phyloP scores from a whole-genome alignment of 2,888 invertebrate genomes.

The Aphidius colemani region DNA sequence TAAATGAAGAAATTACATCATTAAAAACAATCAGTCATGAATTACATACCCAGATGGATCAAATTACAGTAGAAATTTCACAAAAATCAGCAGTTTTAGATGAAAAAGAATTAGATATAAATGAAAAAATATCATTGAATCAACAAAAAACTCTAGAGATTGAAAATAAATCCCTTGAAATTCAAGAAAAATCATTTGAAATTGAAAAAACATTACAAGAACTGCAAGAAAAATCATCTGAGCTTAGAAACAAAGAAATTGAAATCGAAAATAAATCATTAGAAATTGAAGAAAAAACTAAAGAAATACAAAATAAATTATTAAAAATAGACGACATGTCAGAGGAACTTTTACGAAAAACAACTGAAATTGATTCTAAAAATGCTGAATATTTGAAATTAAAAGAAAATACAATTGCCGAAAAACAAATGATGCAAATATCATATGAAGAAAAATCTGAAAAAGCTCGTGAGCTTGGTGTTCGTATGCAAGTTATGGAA shows the following conservation, averaged over 20 bases:
- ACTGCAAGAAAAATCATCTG: background rate
- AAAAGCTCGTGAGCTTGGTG: constrained; percentile 53
- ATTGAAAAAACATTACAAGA: constrained; percentile 25
- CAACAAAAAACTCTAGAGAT: no score
- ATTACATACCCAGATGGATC: no score
- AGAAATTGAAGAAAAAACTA: constrained; percentile 18
- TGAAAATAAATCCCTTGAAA: no score
- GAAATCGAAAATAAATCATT: background rate
- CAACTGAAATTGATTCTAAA: no score
- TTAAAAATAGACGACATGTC: no score
- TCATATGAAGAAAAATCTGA: constrained; percentile 53
- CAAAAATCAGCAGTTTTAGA: no score
- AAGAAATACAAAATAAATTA: background rate
- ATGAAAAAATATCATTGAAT: no score
- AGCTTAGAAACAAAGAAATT: background rate
- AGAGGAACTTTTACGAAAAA: no score
- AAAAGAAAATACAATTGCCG: constrained; percentile 13
- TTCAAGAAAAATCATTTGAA: no score
- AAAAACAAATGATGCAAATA: constrained; percentile 23
- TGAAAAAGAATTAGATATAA: no score
- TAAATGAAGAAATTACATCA: background rate
- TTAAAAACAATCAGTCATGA: background rate
- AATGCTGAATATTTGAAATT: background rate
- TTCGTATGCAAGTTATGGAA: constrained; percentile 56
- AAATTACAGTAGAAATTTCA: no score